These are phyloP conservation scores for Eumeta japonica DNA, from an alignment of 1,140 invertebrate species.

Conservation along the genomic window DNA sequence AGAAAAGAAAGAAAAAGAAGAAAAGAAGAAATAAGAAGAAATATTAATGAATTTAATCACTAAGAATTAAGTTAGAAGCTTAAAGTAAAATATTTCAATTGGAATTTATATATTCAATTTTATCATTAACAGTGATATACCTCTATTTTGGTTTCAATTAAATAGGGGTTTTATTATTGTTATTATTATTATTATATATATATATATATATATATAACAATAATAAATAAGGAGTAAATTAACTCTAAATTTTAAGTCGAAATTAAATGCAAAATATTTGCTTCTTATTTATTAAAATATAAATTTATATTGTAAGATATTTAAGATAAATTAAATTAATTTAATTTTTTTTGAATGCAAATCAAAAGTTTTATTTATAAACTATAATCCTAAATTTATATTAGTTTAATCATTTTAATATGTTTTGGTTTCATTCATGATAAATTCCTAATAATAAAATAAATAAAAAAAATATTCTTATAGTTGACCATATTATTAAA, in stretches of 20 bases:
- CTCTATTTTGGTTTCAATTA: conserved; percentile 61
- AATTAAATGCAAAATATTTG: conserved; percentile 60
- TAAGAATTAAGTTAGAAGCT: conserved; percentile 56
- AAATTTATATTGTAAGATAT: no score
- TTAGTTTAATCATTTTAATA: conserved; percentile 58
- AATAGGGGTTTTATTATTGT: conserved; percentile 53
- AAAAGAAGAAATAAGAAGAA: conserved; percentile 18
- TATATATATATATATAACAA: conserved; percentile 58
- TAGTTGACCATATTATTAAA: conserved; percentile 37
- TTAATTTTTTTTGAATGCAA: conserved; percentile 64
- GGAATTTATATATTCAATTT: conserved; percentile 45
- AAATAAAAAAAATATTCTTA: conserved; percentile 53
- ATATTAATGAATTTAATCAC: conserved; percentile 53
- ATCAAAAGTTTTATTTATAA: conserved; percentile 63
- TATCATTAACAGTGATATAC: conserved; percentile 60
- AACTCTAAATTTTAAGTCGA: conserved; percentile 59
- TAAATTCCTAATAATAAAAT: conserved; percentile 59
- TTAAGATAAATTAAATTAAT: conserved; percentile 51
- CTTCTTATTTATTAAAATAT: conserved; percentile 61
- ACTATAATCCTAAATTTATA: conserved; percentile 52
- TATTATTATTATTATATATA: conserved; percentile 61
- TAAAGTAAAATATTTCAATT: conserved; percentile 47
- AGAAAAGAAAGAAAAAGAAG: not conserved
- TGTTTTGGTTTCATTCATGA: conserved; percentile 65
- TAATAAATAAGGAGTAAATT: conserved; percentile 50